Conservation (phyloP, 37 sponge, comb jelly and placozoan genomes). For the Halichondria panicea region DNA sequence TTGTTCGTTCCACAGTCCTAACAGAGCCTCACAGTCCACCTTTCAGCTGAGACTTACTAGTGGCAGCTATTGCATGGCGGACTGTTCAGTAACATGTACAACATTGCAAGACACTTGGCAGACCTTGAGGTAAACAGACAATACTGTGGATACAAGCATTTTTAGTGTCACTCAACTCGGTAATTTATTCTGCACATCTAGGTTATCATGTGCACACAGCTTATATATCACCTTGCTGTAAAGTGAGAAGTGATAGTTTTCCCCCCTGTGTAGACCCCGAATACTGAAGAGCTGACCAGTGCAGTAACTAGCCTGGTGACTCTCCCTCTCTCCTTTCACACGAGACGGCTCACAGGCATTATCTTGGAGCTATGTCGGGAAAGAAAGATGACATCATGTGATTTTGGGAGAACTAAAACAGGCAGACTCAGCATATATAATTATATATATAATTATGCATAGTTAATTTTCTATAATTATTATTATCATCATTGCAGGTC, state of each 20-base stretch:
- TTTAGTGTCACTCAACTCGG: neutral
- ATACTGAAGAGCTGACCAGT: neutral
- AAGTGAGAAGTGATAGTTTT: neutral
- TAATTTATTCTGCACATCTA: neutral
- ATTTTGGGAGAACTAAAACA: constrained; percentile 50
- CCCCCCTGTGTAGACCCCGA: neutral
- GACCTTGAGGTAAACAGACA: constrained; percentile 15
- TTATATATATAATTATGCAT: too few relatives aligned
- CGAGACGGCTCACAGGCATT: constrained; percentile 25
- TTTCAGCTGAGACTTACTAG: constrained; percentile 41
- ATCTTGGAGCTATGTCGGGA: constrained; percentile 28
- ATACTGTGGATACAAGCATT: neutral
- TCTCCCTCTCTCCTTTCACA: constrained; percentile 71
- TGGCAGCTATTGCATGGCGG: constrained; percentile 80
- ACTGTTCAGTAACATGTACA: constrained; percentile 62
- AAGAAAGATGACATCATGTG: constrained; percentile 77
- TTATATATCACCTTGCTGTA: too few relatives aligned
- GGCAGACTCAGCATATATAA: neutral
- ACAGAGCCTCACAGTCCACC: neutral
- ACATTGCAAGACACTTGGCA: constrained; percentile 13
- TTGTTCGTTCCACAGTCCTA: constrained; percentile 6
- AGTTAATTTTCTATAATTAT: too few relatives aligned
- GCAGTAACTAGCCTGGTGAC: constrained; percentile 2
- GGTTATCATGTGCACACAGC: neutral
- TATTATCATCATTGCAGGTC: too few relatives aligned